Base-by-base conservation (phyloP, 2,888 invertebrate genomes). In the Plusia festucae region DNA sequence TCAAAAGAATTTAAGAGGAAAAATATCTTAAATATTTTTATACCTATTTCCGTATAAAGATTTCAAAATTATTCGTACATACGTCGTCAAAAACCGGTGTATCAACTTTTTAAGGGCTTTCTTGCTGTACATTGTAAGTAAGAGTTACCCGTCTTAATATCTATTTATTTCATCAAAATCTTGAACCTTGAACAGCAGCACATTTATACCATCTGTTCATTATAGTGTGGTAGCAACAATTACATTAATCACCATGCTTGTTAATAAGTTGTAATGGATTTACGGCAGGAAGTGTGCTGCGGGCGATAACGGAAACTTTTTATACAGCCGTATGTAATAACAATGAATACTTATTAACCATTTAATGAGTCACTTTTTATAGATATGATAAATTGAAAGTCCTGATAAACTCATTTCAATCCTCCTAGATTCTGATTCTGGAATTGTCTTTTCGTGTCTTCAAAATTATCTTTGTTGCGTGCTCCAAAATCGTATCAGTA, bases 261-360 rank as follows among this genome's bases (percentile, higher is more conserved):
- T 83, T 83, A 82, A 83, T 85, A 81, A 84, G 82, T 78, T 82
- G 68, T 78, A 80, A 87, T 84, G 72, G 78, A 82, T 82, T 84
- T 82, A 85, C 74, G 61, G 65, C 67, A 80, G 82, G 82, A 84
- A 79, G 67, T 82, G 62, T 73, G 73, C 70, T 84, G 81, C 79
- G 79, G 81, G 82, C 73, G 81, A 80, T 82, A 79, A 76, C 57
- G 22, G 24, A 16, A 34, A 72, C 73, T 75, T 81, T 79, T 77
- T 76, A 78, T 65, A 63, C 58, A 24, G 32, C 22, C 55, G 59
- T 70, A 59, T 67, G 59, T 59, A 60, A 59, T 53, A 68, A 78
- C 80, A 70, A 78, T 78, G 77, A 71, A 71, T 55, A 65, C 68
- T 65, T 65, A 72, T 68, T 73, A 65, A 44, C 27, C 9, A 59